Percentiles rank a stretch among this genome's conserved stretches.
Conservation (phyloP, 2,888 invertebrate species). For the Leptopilina syphax region DNA sequence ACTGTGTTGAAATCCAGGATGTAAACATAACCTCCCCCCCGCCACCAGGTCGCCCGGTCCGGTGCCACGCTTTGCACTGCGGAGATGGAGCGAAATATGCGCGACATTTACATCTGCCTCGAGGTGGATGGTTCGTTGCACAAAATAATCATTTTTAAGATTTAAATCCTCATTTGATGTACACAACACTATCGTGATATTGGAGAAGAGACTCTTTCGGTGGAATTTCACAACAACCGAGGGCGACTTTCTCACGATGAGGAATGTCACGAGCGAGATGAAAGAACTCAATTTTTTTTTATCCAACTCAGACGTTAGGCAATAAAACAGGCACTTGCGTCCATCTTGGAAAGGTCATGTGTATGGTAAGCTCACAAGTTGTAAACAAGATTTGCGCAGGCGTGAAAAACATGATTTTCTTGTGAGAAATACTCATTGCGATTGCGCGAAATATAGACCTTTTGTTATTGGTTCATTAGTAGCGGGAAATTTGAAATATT, state of each 20-base stretch:
- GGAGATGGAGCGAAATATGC: constrained; percentile 48
- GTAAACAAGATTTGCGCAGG: constrained; percentile 76
- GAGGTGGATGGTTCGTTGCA: constrained; percentile 55
- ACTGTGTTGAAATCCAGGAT: not conserved
- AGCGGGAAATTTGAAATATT: not conserved
- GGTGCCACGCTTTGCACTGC: constrained; percentile 28
- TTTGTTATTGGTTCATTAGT: not conserved
- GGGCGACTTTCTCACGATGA: not conserved
- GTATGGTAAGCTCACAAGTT: constrained; percentile 73
- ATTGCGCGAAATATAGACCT: not conserved
- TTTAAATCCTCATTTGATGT: not conserved
- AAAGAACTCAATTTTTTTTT: constrained; percentile 41
- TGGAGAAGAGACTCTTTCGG: not conserved
- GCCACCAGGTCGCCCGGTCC: constrained; percentile 7
- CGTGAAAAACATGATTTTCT: constrained; percentile 63
- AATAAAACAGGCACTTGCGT: constrained; percentile 68
- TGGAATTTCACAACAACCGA: not conserved
- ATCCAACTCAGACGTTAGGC: constrained; percentile 50
- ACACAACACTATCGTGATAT: not conserved
- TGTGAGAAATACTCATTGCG: not conserved
- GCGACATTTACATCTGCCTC: constrained; percentile 60
- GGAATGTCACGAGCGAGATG: constrained; percentile 22
- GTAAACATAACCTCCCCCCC: constrained; percentile 30
- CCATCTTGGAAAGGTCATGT: constrained; percentile 77
- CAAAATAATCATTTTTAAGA: not conserved